Evolutionary conservation across 2,113 vertebrate species (phyloP), one percentile per base, ranked within the genome.

Genomic region (Melanerpes aurifrons): DNA sequence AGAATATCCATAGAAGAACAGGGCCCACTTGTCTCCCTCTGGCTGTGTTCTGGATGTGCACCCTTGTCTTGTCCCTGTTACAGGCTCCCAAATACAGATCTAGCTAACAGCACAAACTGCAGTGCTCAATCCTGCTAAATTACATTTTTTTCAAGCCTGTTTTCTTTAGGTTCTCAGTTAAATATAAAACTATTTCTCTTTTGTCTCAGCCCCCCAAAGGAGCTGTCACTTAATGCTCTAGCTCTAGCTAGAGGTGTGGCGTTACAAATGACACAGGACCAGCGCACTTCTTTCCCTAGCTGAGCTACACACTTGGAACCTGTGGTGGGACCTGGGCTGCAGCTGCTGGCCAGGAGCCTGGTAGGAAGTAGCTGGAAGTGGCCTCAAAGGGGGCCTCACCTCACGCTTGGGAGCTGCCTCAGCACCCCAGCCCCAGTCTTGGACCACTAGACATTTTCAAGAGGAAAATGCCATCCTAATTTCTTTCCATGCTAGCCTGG

Each of bases 121-220:
- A 85, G 32, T 28, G 20, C 58, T 62, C 0, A 1, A 21, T 0
- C 0, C 12, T 47, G 13, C 4, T 48, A 56, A 67, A 45, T 2
- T 28, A 4, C 26, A 57, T 85, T 78, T 71, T n/a, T 53, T 25
- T 12, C 48, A 82, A 43, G 13, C 11, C 58, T 57, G 15, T 48
- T 75, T 85, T 56, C 35, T 63, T 79, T 18, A 59, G 18, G 17
- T 61, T 64, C 54, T 68, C 24, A n/a, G 17, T 47, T 57, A 76
- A 50, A 45, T 29, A 45, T 40, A 56, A 78, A 78, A 35, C 6
- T 67, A 7, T 19, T 66, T 9, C 5, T 68, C 29, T 29, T 89
- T 59, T 72, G 5, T 12, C 43, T 75, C 58, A 40, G 10, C 16
- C 24, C 47, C 31, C 32, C 5, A 3, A 35, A 78, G 66, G 8